A percentile compares a stretch with the other conserved stretches of the same genome.
phyloP scores from a whole-genome alignment of 2,888 invertebrate genomes.

The Allygus modestus region DNA sequence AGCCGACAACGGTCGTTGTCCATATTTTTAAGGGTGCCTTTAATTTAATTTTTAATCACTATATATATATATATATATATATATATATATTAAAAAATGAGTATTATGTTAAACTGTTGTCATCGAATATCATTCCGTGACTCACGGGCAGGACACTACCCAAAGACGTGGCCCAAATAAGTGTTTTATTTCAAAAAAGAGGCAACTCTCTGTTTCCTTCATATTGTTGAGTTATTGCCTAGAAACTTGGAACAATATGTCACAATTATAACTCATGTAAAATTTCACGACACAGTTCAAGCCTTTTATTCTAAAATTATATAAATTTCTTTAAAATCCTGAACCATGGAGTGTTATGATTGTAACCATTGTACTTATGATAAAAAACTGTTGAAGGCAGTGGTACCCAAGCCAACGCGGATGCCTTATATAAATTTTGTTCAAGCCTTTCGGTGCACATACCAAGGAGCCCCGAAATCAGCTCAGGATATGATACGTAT shows the following conservation, averaged over 20 bases:
- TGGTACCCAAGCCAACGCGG: conserved; percentile 32
- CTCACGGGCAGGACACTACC: too few species aligned
- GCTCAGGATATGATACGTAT: conserved; percentile 2
- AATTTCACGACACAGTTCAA: neutral
- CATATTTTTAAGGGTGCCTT: too few species aligned
- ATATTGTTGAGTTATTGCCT: neutral
- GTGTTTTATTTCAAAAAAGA: too few species aligned
- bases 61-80: too few species aligned
- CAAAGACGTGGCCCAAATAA: too few species aligned
- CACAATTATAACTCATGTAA: neutral
- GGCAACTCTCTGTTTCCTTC: too few species aligned
- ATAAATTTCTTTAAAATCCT: neutral
- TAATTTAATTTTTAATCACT: too few species aligned
- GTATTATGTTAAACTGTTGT: too few species aligned
- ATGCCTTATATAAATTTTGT: conserved; percentile 46
- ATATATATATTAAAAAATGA: too few species aligned
- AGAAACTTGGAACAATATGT: neutral
- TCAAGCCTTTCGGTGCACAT: conserved; percentile 14
- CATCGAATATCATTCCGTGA: too few species aligned
- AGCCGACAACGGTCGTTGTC: too few species aligned
- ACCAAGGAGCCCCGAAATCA: conserved; percentile 13
- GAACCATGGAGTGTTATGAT: neutral
- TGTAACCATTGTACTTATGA: too few species aligned
- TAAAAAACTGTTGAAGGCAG: neutral
- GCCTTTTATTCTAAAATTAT: neutral